Evolutionary conservation across 1,140 invertebrate genomes (phyloP).

Genomic region (Drosophila equinoxialis): DNA sequence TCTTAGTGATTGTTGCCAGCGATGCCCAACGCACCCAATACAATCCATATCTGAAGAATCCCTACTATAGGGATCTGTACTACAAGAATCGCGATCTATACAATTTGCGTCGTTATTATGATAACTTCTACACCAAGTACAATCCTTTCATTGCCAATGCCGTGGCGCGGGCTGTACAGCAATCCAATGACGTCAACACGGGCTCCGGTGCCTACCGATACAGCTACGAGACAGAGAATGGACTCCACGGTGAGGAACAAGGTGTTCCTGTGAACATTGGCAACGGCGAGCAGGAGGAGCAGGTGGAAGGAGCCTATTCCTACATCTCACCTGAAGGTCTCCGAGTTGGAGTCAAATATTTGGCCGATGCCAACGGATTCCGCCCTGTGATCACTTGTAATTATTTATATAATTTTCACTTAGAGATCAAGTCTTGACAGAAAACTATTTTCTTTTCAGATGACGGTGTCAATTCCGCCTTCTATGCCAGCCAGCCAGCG

Average conservation of each 20-base stretch:
- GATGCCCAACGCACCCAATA: constrained; percentile 52
- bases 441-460: constrained; percentile 41
- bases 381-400: constrained; percentile 74
- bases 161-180: constrained; percentile 60
- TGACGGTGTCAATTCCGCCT: constrained; percentile 66
- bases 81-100: constrained; percentile 74
- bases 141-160: constrained; percentile 67
- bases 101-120: constrained; percentile 71
- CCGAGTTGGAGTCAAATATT: constrained; percentile 69
- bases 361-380: constrained; percentile 76
- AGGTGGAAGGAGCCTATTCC: constrained; percentile 73
- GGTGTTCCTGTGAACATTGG: constrained; percentile 83
- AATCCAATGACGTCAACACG: constrained; percentile 48
- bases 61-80: constrained; percentile 62
- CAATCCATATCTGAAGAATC: constrained; percentile 63
- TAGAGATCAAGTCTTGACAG: neutral
- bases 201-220: constrained; percentile 63
- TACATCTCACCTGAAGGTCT: constrained; percentile 73
- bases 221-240: constrained; percentile 84
- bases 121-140: constrained; percentile 73
- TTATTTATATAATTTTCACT: constrained; percentile 4
- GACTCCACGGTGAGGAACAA: constrained; percentile 84
- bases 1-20: constrained; percentile 43
- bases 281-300: constrained; percentile 61
- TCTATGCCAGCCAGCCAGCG: constrained; percentile 64